Percentiles rank a stretch among this genome's conserved stretches.
Evolutionary conservation across 2,888 invertebrate genomes (phyloP).

Genomic region (Limulus polyphemus): DNA sequence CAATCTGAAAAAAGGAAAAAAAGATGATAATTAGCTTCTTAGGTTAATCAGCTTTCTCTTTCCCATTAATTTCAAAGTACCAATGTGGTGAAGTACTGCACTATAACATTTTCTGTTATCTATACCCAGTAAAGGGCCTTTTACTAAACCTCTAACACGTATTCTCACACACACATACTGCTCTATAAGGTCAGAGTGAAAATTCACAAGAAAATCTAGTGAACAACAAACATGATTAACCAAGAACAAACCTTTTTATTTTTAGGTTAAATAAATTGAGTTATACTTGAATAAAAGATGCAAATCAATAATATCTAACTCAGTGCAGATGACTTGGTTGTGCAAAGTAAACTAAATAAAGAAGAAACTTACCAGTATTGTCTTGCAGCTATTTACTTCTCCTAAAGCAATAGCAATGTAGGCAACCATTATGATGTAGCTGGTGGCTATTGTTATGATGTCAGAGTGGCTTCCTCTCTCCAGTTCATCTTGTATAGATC

Average conservation of each 20-base stretch:
- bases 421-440: conserved; percentile 49
- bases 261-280: no score
- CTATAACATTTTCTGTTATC: not conserved
- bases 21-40: not conserved
- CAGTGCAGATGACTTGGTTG: no score
- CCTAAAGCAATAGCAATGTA: conserved; percentile 91
- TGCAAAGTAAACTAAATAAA: no score
- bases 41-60: not conserved
- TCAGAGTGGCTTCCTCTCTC: conserved; percentile 42
- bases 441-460: conserved; percentile 40
- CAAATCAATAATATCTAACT: no score
- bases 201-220: no score
- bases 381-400: conserved; percentile 24
- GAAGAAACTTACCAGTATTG: conserved; percentile 19
- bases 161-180: no score
- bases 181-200: no score
- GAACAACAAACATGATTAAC: no score
- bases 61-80: not conserved
- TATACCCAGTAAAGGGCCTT: not conserved
- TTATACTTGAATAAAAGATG: no score
- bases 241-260: no score
- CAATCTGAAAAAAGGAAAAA: conserved; percentile 43
- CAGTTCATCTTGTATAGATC: conserved; percentile 92
- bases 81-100: not conserved
- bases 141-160: no score